Evolutionary conservation across 2,888 invertebrate genomes (phyloP).

Genomic region (Gisinianus flammeolus): DNA sequence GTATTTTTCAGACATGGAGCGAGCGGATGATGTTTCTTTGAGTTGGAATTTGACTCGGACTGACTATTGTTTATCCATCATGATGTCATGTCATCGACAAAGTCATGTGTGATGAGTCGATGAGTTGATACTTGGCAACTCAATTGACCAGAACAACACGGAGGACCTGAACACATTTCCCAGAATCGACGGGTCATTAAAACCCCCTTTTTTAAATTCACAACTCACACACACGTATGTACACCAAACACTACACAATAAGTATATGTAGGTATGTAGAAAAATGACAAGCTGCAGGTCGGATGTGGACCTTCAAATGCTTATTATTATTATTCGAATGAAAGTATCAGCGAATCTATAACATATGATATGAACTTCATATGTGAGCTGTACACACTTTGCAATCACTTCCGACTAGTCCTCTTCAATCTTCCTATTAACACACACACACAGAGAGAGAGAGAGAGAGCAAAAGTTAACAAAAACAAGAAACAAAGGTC

Average conservation of each 20-base stretch:
- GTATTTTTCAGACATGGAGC: background rate
- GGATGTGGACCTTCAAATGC: background rate
- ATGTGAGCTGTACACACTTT: background rate
- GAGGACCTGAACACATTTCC: too few relatives aligned
- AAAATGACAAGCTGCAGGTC: background rate
- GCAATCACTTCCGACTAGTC: too few relatives aligned
- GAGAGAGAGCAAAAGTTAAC: background rate
- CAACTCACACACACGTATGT: background rate
- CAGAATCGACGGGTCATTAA: conserved; percentile 8
- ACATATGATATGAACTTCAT: background rate
- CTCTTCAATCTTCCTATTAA: too few relatives aligned
- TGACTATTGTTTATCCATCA: background rate
- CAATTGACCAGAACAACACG: conserved; percentile 1
- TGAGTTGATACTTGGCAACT: background rate
- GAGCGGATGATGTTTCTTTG: background rate
- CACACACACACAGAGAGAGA: too few relatives aligned
- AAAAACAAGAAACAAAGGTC: background rate
- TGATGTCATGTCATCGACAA: background rate
- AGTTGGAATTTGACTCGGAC: background rate
- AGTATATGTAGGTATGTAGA: background rate
- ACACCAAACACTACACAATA: background rate
- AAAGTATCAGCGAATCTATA: background rate
- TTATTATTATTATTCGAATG: background rate
- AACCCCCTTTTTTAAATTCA: background rate
- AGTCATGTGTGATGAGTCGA: conserved; percentile 2